Base-by-base conservation (phyloP, 2,113 vertebrate genomes). In the Myocastor coypus region DNA sequence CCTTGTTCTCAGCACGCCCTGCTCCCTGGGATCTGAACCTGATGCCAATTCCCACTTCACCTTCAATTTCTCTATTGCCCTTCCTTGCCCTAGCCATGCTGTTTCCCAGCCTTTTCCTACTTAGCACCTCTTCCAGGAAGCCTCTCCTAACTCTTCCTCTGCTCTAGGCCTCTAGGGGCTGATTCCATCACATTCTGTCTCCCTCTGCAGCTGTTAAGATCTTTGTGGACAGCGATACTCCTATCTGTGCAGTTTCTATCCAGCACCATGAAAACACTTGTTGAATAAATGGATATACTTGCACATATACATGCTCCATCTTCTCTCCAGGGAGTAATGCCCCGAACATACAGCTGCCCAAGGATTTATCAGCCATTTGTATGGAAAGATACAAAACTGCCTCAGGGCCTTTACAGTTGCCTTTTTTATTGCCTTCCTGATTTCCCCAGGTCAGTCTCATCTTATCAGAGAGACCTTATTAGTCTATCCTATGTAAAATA, bases 1-100 rank as follows among this genome's bases (percentile, higher is more conserved):
- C 55, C 75, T 7, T 37, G 14, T 1, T 16, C 26, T 30, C 2
- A 0, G 17, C 14, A 64, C 11, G 34, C 0, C 1, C 0, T 34
- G 50, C 57, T 83, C n/a, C 61, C 24, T 71, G 73, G 46, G 5
- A 30, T 32, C 24, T 61, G 85, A 61, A 12, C 42, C 61, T 34
- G 2, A 37, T 28, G 3, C 30, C 3, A 69, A 26, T 42, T 71
- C 22, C 83, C 13, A 42, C 34, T n/a, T 87, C 50, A 12, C 22
- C n/a, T 32, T 9, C 2, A 26, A 37, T 57, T 80, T 90, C 50
- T 57, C 5, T 22, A 4, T 12, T 0, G 1, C 42, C 32, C 24
- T 37, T 50, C 61, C 40, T 73, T 30, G 59, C 57, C 61, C 68
- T 17, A 34, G 22, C 71, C 55, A 6, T 30, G 59, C 63, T 19